Evolutionary conservation across 1,140 invertebrate genomes (phyloP), one percentile per base, ranked within the genome.

Genomic region (Gonatopus flavifemur): DNA sequence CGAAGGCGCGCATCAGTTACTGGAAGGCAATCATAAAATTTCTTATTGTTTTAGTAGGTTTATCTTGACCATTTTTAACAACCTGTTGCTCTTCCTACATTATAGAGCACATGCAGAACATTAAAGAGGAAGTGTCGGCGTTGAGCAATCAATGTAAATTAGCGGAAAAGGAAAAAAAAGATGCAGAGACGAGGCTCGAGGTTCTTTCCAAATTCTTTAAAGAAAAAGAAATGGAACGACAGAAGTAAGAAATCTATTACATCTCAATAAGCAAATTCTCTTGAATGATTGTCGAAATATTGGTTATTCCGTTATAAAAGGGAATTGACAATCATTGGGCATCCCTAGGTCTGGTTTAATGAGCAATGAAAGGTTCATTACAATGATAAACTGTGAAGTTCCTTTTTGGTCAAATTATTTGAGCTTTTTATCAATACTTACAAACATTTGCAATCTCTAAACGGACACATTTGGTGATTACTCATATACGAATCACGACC

Each of bases 121-220:
- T 81, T 20, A 74, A 70, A 15, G 72, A 80, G 49, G 81, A 84
- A 59, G 59, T 86, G 13, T 61, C 75, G 39, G 72, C 76, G 24
- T 70, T 88, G 3, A 81, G 80, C 31, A 80, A 86, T 50, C 84
- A 87, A 55, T 86, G 86, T 49, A 84, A 86, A 66, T 80, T 83
- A 44, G 84, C 86, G 2, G 88, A 89, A 59, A 87, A 88, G 57
- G 88, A 90, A 52, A 89, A 89, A 55, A 78, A 87, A 13, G 90
- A 94, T 68, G 87, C 89, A 1, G 81, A 88, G 61, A 93, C 90
- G 0, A 85, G 89, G 60, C 80, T 95, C 1, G 86, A 91, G 70
- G 91, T 94, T 5, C 76, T 95, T 24, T 87, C 88, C 0, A 88
- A 87, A 62, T 94, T 93, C 67, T 95, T 95, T 74, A 88, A 93